These are phyloP conservation scores for Zosterops pallidus DNA, from an alignment of 2,113 vertebrate species.

Conservation along the genomic window DNA sequence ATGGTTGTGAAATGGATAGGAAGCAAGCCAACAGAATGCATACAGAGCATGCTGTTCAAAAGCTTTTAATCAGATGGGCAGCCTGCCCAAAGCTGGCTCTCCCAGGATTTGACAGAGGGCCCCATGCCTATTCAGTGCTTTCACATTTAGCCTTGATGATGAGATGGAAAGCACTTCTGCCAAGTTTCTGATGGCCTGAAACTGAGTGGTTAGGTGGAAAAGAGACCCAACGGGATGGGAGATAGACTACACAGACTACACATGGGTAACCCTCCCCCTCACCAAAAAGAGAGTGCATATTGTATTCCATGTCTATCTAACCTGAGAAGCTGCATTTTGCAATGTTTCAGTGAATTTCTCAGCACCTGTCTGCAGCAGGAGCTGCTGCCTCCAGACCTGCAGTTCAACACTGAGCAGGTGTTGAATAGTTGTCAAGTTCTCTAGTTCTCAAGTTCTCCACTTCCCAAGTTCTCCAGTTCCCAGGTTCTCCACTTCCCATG, in stretches of 20 bases:
- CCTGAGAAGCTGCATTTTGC: background rate
- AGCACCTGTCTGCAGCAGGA: background rate
- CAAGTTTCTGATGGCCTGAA: background rate
- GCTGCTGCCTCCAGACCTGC: background rate
- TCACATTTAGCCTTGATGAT: background rate
- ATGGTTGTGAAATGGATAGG: background rate
- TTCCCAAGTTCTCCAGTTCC: background rate
- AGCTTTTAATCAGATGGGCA: background rate
- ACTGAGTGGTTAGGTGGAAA: background rate
- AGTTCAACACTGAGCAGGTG: background rate
- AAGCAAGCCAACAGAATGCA: background rate
- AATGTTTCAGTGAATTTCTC: background rate
- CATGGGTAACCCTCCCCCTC: background rate
- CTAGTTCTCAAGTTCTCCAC: no score
- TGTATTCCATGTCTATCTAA: no score
- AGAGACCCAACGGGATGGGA: rapidly evolving
- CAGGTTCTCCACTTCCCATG: no score
- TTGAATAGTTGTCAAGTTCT: background rate
- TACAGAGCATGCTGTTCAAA: background rate
- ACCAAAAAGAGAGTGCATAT: no score
- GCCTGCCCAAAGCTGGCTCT: background rate
- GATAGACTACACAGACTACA: background rate
- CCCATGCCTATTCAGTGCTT: background rate
- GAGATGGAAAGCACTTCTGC: background rate
- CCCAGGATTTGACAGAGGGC: rapidly evolving